These are phyloP conservation scores for Propithecus deckenii DNA, from an alignment of 2,797 vertebrate genomes.

Conservation along the genomic window DNA sequence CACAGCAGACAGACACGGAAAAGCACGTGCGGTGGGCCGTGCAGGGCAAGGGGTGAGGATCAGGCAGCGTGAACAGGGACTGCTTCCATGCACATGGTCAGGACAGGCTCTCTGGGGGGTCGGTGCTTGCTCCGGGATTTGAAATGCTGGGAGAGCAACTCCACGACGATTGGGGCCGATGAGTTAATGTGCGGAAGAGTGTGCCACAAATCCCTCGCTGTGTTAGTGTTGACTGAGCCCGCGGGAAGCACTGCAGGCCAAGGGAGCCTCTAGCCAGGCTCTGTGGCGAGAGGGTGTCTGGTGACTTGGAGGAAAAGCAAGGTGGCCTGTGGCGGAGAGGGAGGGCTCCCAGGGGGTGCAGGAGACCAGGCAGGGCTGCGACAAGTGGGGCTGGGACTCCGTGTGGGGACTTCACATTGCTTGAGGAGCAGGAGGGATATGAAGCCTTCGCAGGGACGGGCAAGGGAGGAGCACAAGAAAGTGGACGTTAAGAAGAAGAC, in stretches of 20 bases:
- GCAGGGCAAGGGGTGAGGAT: background rate
- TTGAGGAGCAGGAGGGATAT: background rate
- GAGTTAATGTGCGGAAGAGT: background rate
- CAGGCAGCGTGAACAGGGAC: too few relatives aligned
- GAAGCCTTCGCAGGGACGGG: background rate
- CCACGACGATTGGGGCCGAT: background rate
- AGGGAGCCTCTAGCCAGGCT: background rate
- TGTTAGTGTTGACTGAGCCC: background rate
- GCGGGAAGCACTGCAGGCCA: background rate
- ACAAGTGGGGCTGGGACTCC: background rate
- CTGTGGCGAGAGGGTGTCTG: background rate
- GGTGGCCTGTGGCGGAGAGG: fast-evolving
- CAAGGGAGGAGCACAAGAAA: background rate
- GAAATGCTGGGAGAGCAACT: background rate
- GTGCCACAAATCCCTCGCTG: background rate
- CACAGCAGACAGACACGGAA: background rate
- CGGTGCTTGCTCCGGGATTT: background rate
- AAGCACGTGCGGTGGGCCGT: fast-evolving
- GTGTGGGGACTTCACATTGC: background rate
- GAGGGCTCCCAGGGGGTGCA: fast-evolving
- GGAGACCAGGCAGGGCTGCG: background rate
- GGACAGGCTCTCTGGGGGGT: background rate
- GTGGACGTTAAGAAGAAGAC: too few relatives aligned
- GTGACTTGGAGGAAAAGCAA: background rate
- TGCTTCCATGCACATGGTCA: background rate